Conservation (phyloP, 2,888 invertebrate genomes). For the Zygothrica quintamaculata region DNA sequence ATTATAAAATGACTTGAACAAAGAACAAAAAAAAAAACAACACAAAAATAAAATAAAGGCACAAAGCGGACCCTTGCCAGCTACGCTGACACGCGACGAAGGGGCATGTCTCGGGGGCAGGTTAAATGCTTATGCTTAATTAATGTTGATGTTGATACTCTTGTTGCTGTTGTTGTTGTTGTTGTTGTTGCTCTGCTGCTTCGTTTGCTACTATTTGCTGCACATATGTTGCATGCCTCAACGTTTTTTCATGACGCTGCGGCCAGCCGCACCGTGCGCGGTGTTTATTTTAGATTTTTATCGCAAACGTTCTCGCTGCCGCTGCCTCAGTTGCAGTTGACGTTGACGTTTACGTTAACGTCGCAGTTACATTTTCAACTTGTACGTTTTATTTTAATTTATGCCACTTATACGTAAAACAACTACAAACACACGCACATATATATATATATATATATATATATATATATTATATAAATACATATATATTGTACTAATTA, state of each 20-base stretch:
- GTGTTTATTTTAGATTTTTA: conserved; percentile 79
- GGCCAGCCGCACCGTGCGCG: conserved; percentile 51
- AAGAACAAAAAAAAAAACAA: not conserved
- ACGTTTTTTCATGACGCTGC: conserved; percentile 40
- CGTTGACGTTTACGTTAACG: no score
- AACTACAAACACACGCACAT: conserved; percentile 5
- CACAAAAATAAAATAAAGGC: conserved; percentile 30
- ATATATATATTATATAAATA: conserved; percentile 39
- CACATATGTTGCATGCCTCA: conserved; percentile 63
- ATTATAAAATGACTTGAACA: conserved; percentile 54
- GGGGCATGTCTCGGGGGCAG: conserved; percentile 62
- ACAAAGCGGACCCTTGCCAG: conserved; percentile 48
- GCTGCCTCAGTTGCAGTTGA: no score
- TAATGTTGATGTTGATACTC: conserved; percentile 62
- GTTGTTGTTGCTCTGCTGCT: conserved; percentile 20
- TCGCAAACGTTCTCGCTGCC: conserved; percentile 48
- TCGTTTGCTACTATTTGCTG: conserved; percentile 21
- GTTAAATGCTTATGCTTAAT: conserved; percentile 80
- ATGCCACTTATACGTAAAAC: conserved; percentile 70
- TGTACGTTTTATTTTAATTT: conserved; percentile 80
- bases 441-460: conserved; percentile 12
- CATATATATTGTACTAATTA: conserved; percentile 71
- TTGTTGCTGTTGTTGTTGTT: conserved; percentile 18
- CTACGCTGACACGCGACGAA: conserved; percentile 59
- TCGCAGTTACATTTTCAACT: conserved; percentile 76